Base-by-base conservation (phyloP, 2,113 vertebrate species). In the Phaethon lepturus region DNA sequence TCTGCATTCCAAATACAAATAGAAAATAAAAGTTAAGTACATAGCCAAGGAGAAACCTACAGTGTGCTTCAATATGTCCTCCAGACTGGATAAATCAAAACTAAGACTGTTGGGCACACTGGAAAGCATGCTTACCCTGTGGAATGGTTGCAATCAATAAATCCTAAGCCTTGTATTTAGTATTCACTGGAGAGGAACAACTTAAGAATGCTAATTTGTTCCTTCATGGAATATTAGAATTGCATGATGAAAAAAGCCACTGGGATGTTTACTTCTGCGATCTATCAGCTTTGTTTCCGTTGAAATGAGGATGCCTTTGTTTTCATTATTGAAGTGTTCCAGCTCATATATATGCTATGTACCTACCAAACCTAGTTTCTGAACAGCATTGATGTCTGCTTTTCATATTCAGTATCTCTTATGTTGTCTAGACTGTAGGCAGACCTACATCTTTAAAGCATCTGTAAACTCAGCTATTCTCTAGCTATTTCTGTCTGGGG, bases 131-230 rank as follows among this genome's bases (percentile, higher is more conserved):
- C 14, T 72, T 86, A 22, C 38, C 17, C 22, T 63, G 60, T 77
- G 52, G 80, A 89, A 94, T 58, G 69, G 60, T 84, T 87, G 68
- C 56, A 95, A 71, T 94, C 73, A 87, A 91, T 93, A 91, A 94
- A 93, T 78, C 77, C 28, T 77, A 68, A 85, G 23, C 10, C 23
- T 67, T 80, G 35, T 60, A 49, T 73, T 93, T 95, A 81, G 64
- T 62, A 77, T 87, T 84, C 90, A 81, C 50, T 42, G 47, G 52
- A 31, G 87, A 97, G 17, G 64, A 93, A 89, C 59, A 40, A 20
- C 18, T 89, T 84, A 87, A 87, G 64, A 89, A 63, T 1, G 17
- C 38, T 89, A 29, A 75, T 94, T 94, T 95, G 24, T 90, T 94
- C 53, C 72, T 95, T 94, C 58, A 72, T 90, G 71, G 49, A 49